Evolutionary conservation across 2,888 invertebrate genomes (phyloP).

Genomic region (Caenorhabditis sp.): DNA sequence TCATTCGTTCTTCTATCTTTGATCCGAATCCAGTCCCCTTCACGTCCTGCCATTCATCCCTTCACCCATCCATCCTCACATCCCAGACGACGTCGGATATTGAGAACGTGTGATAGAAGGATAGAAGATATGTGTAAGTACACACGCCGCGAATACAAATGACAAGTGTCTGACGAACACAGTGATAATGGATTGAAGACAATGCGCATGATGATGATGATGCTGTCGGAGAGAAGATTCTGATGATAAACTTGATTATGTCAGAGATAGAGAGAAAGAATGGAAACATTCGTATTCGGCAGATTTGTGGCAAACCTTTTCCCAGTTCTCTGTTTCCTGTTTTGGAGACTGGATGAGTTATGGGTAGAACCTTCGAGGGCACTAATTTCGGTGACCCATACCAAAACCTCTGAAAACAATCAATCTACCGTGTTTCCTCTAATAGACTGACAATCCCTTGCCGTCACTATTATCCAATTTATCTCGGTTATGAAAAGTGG

Average conservation of each 20-base stretch:
- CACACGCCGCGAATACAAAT: constrained; percentile 29
- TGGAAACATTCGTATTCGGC: constrained; percentile 39
- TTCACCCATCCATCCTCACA: background rate
- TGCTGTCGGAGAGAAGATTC: background rate
- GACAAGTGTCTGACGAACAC: constrained; percentile 32
- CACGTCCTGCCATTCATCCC: background rate
- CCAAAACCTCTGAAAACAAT: no score
- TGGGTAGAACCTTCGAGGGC: background rate
- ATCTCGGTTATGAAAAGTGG: no score
- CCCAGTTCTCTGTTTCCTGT: constrained; percentile 21
- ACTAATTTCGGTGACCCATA: no score
- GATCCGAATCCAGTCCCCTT: constrained; percentile 5
- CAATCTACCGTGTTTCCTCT: no score
- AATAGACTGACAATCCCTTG: no score
- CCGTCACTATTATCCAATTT: no score
- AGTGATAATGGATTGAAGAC: constrained; percentile 18
- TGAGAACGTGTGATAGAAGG: background rate
- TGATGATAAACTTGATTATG: constrained; percentile 54
- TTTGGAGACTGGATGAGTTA: constrained; percentile 12
- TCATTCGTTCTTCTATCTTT: background rate
- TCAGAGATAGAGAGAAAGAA: constrained; percentile 23
- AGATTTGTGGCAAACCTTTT: constrained; percentile 56
- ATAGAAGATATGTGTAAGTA: constrained; percentile 8
- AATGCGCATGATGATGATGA: constrained; percentile 14
- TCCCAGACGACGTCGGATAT: background rate